Conservation (phyloP, 2,113 vertebrate genomes). For the Colinus virginianus region DNA sequence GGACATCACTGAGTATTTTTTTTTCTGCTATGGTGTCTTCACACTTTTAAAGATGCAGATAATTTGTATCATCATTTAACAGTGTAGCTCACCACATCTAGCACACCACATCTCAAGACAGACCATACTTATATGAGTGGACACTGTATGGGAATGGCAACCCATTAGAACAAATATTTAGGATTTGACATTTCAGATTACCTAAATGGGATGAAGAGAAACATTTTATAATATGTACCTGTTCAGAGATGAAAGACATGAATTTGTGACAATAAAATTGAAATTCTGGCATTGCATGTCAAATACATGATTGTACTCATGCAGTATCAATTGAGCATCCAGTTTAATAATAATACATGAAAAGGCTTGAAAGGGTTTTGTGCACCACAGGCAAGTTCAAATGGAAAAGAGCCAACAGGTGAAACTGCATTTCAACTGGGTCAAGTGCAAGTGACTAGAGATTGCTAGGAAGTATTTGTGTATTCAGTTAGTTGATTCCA, state of each 20-base stretch:
- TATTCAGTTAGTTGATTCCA: not conserved
- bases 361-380: not conserved
- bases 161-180: not conserved
- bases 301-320: not conserved
- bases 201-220: not conserved
- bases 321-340: not conserved
- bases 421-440: not conserved
- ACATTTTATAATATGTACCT: not conserved
- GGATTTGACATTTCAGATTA: not conserved
- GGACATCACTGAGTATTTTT: not conserved
- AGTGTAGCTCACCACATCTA: not conserved
- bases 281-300: not conserved
- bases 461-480: constrained; percentile 26
- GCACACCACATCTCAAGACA: not conserved
- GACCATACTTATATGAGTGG: not conserved
- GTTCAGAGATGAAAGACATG: not conserved
- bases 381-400: not conserved
- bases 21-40: not conserved
- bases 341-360: not conserved
- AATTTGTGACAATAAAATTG: not conserved
- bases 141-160: not conserved
- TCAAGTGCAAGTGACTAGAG: not conserved
- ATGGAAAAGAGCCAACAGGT: not conserved
- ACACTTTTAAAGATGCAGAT: not conserved
- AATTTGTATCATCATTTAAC: not conserved